Base-by-base conservation (phyloP, 2,797 vertebrate genomes). In the Hemibagrus guttatus region DNA sequence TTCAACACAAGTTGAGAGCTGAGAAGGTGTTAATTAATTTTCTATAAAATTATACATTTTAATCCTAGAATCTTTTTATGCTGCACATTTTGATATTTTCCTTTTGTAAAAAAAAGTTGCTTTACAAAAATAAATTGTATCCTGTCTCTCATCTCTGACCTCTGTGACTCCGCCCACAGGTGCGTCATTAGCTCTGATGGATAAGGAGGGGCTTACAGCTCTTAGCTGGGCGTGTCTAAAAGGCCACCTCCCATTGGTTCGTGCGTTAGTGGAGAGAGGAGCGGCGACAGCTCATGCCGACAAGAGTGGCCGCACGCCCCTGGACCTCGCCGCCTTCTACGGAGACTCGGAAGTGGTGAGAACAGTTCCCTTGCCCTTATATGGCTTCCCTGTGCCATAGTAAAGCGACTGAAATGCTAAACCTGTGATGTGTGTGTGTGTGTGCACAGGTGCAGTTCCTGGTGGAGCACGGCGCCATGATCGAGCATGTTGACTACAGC, bases 401-500 rank as follows among this genome's bases (percentile, higher is more conserved):
- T 42, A 74, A n/a, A 21, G 5, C 0, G 46, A 23, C n/a, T 68
- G 9, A 49, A 49, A 64, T 81, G 42, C 61, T 28, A 68, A 82
- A 61, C n/a, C n/a, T 52, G 19, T 52, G 59, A 14, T 46, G 23
- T 63, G n/a, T 59, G 23, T 64, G n/a, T 28, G 26, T 75, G 21
- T 11, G 7, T 23, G 5, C 35, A n/a, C 95, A 99, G 98, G 98
- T 99, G 90, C 98, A 99, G 95, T 99, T 97, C 92, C 94, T 99
- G 92, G 98, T 99, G 82, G 98, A 99, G 93, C 97, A 99, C 0
- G 98, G 98, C 35, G 98, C 98, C 91, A 97, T 99, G 98, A 99
- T 99, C 0, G 98, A 99, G 92, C 98, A 99, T 0, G 98, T 99
- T 0, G 98, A 99, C 95, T 99, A 98, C 96, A 99, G 98, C 0